Conservation (phyloP, 2,113 vertebrate genomes). For the Cinclus mexicanus region DNA sequence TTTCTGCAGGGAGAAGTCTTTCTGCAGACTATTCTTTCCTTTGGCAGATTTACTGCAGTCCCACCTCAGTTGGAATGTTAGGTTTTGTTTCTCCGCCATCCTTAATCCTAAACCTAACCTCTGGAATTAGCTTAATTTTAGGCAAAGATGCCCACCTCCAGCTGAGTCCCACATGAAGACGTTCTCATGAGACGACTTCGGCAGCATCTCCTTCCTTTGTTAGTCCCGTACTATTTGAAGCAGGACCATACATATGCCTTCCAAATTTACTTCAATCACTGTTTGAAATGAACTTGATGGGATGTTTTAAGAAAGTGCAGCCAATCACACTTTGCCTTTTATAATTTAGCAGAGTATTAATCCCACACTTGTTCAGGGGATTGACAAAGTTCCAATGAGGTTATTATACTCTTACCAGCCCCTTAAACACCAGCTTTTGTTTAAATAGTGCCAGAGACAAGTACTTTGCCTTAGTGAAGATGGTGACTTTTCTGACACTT, state of each 20-base stretch:
- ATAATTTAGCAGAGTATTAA: not conserved
- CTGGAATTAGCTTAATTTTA: not conserved
- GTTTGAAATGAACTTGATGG: not conserved
- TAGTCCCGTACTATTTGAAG: not conserved
- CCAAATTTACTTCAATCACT: not conserved
- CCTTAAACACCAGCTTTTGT: not conserved
- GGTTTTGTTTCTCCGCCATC: not conserved
- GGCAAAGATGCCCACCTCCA: rapidly evolving
- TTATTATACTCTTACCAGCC: not conserved
- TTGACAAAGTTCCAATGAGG: not conserved
- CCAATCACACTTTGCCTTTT: not conserved
- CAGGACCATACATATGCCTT: not conserved
- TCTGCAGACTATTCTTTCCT: not conserved
- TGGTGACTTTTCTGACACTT: not conserved
- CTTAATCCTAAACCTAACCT: not conserved
- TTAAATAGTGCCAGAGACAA: not conserved
- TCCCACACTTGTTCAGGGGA: not conserved
- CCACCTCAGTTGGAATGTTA: not conserved
- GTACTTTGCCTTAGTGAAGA: not conserved
- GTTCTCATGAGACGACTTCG: not conserved
- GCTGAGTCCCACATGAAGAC: not conserved
- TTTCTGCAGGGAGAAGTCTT: not conserved
- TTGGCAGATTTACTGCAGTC: not conserved
- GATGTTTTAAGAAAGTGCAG: not conserved
- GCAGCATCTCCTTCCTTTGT: not conserved